Conservation (phyloP, 2,113 vertebrate genomes). For the Diphyllodes magnificus region DNA sequence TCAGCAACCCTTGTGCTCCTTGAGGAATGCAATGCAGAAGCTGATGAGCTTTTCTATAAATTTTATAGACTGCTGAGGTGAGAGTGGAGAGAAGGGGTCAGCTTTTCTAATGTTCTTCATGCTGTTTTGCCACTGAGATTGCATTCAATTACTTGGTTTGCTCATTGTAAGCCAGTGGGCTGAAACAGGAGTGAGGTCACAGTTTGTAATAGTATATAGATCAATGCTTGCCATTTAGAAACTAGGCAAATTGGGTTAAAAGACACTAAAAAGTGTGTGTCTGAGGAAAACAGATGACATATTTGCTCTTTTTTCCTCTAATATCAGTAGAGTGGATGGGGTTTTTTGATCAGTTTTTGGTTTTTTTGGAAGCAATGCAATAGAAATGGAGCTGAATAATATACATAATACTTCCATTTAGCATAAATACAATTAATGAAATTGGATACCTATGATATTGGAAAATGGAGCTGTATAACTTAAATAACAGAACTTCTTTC, state of each 20-base stretch:
- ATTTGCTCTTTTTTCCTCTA: neutral
- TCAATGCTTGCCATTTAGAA: conserved; percentile 4
- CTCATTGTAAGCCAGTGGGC: neutral
- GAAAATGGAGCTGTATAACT: neutral
- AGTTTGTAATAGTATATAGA: neutral
- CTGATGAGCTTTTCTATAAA: neutral
- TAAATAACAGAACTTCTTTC: neutral
- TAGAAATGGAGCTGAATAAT: neutral
- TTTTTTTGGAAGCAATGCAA: neutral
- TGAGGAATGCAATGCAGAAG: neutral
- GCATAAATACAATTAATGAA: neutral
- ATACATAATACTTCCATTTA: neutral
- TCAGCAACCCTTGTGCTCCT: neutral
- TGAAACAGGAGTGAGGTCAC: neutral
- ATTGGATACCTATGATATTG: neutral
- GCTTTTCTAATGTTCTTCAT: conserved; percentile 13
- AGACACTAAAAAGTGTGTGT: neutral
- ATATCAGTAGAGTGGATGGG: neutral
- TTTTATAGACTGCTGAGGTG: neutral
- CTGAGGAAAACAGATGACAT: neutral
- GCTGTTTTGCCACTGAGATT: conserved; percentile 5
- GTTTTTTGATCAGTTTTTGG: fast-evolving
- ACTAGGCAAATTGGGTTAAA: neutral
- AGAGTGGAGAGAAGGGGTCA: neutral
- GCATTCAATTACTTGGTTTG: neutral